Evolutionary conservation across 2,888 invertebrate genomes (phyloP), one percentile per base, ranked within the genome.

Genomic region (Helicoverpa assulta): DNA sequence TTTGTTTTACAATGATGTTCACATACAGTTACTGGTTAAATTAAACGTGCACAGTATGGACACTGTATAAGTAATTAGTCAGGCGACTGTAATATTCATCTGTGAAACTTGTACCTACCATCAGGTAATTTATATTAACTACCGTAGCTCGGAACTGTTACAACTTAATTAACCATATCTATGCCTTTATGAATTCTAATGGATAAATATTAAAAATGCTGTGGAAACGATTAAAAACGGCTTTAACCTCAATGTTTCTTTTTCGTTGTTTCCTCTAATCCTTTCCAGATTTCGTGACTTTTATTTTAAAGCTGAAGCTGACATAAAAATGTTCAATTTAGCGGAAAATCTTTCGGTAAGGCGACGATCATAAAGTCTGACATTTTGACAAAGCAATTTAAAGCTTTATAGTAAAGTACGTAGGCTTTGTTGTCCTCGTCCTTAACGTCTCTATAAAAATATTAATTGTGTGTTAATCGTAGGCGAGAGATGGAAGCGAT

Each of bases 1-100:
- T 89, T 87, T 88, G 89, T 89, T 91, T 90, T 89, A 89, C 90
- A 88, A 92, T 91, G 91, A 90, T 89, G 89, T 90, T 90, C 91
- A 90, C 90, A 91, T 88, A 89, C 85, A 77, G 81, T 82, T 81
- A 78, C 83, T 77, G 76, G 71, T 83, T 85, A 83, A 87, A 88
- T 90, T 86, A 88, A 85, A 86, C 88, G 85, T 85, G 86, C 73
- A 70, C 84, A 73, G 72, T 89, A 86, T 85, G 84, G 78, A 82
- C 84, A 76, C 85, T 89, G 89, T 89, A 83, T 90, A 87, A 88
- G 87, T 90, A 92, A 92, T 91, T 82, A 83, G 80, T 70, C 64
- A 78, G 61, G 57, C 65, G 75, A 59, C 74, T 67, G 73, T 70
- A 70, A 73, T 82, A 74, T 82, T 70, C 78, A 82, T 84, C 78